Percentiles rank a stretch among this genome's conserved stretches.
Conservation (phyloP, 2,113 vertebrate genomes). For the Tragulus kanchil region DNA sequence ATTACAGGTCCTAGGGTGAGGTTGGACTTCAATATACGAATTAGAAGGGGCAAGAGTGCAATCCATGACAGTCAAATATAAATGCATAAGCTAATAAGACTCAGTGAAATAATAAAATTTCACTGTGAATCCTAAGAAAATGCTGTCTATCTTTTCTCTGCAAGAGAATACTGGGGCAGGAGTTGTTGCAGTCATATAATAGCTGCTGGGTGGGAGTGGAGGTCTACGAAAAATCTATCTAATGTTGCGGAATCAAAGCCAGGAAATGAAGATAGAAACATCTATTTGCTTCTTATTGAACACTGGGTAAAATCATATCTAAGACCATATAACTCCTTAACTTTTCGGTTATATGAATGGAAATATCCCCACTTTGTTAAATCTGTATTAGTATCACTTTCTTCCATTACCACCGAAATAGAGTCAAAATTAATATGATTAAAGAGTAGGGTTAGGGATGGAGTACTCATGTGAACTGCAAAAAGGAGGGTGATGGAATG, state of each 20-base stretch:
- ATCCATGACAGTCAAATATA: not conserved
- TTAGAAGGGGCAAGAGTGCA: not conserved
- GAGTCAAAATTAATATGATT: constrained; percentile 47
- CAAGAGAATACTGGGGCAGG: not conserved
- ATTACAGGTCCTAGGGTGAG: not conserved
- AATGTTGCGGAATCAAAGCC: not conserved
- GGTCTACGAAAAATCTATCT: not conserved
- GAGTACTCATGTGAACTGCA: not conserved
- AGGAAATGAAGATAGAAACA: not conserved
- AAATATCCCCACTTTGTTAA: not conserved
- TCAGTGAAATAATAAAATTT: not conserved
- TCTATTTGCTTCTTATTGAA: constrained; percentile 42
- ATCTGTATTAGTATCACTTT: not conserved
- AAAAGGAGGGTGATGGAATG: not conserved
- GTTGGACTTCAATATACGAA: not conserved
- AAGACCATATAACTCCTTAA: constrained; percentile 19
- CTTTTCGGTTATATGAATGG: not conserved
- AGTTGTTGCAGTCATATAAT: not conserved
- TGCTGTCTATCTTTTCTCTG: not conserved
- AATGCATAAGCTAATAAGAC: not conserved
- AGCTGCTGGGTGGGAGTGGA: not conserved
- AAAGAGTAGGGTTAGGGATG: constrained; percentile 23
- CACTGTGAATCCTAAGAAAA: constrained; percentile 30
- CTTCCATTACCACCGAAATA: constrained; percentile 7
- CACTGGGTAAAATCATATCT: not conserved